Conservation (phyloP, 2,888 invertebrate genomes). For the Rhimphoctona megacephalus region DNA sequence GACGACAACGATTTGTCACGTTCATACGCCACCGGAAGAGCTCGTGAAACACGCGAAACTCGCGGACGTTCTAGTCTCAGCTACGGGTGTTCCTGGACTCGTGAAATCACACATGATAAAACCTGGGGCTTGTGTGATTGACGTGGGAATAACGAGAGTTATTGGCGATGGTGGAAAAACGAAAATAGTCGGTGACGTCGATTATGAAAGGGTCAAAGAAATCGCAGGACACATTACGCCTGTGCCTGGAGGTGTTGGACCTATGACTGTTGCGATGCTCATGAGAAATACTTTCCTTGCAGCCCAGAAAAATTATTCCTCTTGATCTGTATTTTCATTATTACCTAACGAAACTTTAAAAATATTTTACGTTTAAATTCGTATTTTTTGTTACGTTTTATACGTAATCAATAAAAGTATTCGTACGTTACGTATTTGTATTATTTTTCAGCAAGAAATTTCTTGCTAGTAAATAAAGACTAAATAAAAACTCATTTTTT, state of each 20-base stretch:
- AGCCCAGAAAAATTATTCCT: constrained; percentile 85
- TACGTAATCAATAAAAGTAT: not conserved
- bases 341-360: not conserved
- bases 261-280: constrained; percentile 97
- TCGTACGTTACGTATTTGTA: not conserved
- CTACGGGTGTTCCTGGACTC: constrained; percentile 90
- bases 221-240: constrained; percentile 95
- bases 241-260: constrained; percentile 97
- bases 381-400: too few species aligned
- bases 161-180: constrained; percentile 88
- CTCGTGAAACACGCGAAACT: constrained; percentile 89
- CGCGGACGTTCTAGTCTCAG: constrained; percentile 92
- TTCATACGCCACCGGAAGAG: constrained; percentile 93
- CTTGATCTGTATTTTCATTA: not conserved
- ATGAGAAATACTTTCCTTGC: constrained; percentile 95
- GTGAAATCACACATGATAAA: constrained; percentile 95
- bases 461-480: too few species aligned
- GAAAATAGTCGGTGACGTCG: constrained; percentile 94
- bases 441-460: not conserved
- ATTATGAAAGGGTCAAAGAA: constrained; percentile 93
- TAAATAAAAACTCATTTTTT: too few species aligned
- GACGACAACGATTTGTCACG: constrained; percentile 95
- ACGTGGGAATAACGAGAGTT: constrained; percentile 94
- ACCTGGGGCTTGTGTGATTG: constrained; percentile 94
- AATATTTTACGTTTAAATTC: not conserved